Evolutionary conservation across 2,888 invertebrate genomes (phyloP), one percentile per base, ranked within the genome.

Genomic region (Sipunculus nudus): DNA sequence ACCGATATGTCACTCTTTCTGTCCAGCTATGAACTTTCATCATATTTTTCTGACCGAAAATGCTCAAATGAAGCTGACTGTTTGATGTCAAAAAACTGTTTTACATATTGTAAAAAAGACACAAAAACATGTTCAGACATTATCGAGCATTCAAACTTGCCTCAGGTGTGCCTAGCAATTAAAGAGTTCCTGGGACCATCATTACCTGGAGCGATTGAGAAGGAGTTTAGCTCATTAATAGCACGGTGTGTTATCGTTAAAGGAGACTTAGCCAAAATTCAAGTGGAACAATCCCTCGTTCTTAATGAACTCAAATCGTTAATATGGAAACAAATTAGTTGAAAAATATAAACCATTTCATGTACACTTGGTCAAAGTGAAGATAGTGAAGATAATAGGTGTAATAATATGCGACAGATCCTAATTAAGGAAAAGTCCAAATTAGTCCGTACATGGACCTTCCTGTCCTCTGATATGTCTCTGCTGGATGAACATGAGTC

Each of bases 241-340:
- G 63, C 67, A 10, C 63, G 73, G 25, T 79, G 79, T 61, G 50
- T 50, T n/a, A 45, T 53, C 29, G 19, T 69, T 10, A 61, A 43
- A n/a, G 39, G 39, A 5, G 21, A 29, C 26, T 21, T 65, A 1
- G 55, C 50, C 25, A 52, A 63, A 10, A 28, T 65, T 40, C 65
- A 73, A 31, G 49, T 78, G 26, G 59, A 72, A 35, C 77, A 78
- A 40, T 75, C 76, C n/a, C 58, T 77, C 8, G 47, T 77, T 4
- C 53, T 75, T 10, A 66, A 73, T 39, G 72, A 77, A 13, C 61
- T 79, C 26, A 74, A 74, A 35, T 63, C 69, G 28, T 29, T 77
- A 1, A 57, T 79, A 19, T 79, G 79, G 79, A 68, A 74, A 53
- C 69, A 75, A 26, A 59, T 63, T 23, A n/a, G n/a, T n/a, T n/a